phyloP scores from a whole-genome alignment of 2,113 vertebrate genomes.

The Gavia stellata region DNA sequence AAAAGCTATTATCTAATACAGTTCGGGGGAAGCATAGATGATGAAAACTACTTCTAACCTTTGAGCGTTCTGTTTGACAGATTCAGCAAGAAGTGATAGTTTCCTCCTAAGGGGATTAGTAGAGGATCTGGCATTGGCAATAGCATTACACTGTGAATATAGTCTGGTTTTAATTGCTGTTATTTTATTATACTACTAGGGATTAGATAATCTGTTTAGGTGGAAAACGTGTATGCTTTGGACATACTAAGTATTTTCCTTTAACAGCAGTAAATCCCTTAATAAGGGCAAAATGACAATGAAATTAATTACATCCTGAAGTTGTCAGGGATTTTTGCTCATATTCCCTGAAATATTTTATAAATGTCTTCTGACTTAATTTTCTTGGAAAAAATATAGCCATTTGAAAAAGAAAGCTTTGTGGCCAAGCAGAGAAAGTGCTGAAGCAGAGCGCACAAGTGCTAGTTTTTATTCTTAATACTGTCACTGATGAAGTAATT shows the following conservation, averaged over 20 bases:
- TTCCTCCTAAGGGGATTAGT: not conserved
- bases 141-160: not conserved
- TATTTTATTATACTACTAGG: not conserved
- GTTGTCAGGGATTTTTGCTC: not conserved
- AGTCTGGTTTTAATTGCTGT: not conserved
- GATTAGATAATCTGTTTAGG: not conserved
- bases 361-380: not conserved
- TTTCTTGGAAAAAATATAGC: not conserved
- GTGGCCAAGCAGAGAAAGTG: not conserved
- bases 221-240: not conserved
- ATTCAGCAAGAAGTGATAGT: not conserved
- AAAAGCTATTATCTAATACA: not conserved
- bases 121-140: not conserved
- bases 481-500: not conserved
- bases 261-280: not conserved
- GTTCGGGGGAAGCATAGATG: not conserved
- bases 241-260: not conserved
- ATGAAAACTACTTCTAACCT: not conserved
- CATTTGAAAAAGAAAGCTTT: not conserved
- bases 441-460: not conserved
- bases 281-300: not conserved
- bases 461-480: not conserved
- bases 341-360: not conserved
- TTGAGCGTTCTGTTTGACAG: not conserved
- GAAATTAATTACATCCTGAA: not conserved